Conservation (phyloP, 92 coral and sea anemone species). For the Isaurus tuberculatus region DNA sequence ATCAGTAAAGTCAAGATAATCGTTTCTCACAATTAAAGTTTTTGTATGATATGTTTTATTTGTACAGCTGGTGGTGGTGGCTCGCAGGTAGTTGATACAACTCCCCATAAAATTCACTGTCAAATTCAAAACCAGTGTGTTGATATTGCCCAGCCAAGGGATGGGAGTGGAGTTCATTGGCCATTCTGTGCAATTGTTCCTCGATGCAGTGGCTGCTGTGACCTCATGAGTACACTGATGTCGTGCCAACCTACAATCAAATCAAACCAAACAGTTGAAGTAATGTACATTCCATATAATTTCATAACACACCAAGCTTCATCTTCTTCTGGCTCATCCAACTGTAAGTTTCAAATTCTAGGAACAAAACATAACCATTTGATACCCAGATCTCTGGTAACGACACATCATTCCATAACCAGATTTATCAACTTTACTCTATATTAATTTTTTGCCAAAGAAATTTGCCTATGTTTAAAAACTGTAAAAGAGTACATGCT, state of each 20-base stretch:
- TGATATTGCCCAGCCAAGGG: slow-evolving; percentile 5
- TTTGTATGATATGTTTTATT: too few relatives aligned
- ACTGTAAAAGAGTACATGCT: too few relatives aligned
- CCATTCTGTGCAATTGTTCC: slow-evolving; percentile 38
- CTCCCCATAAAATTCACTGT: not conserved
- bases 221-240: not conserved
- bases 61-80: not conserved
- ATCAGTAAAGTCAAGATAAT: too few relatives aligned
- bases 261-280: not conserved
- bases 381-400: too few relatives aligned
- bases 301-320: not conserved
- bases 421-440: too few relatives aligned
- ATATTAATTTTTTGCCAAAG: too few relatives aligned
- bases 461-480: too few relatives aligned
- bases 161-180: slow-evolving; percentile 25
- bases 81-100: not conserved
- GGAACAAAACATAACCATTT: too few relatives aligned
- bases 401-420: too few relatives aligned
- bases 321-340: not conserved
- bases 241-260: not conserved
- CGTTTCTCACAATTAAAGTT: too few relatives aligned
- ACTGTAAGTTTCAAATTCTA: too few relatives aligned
- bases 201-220: slow-evolving; percentile 32
- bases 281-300: slow-evolving; percentile 21
- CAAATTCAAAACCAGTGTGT: not conserved